Percentiles rank a stretch among this genome's conserved stretches.
Evolutionary conservation across 1,140 invertebrate genomes (phyloP).

Genomic region (Micrasema longulum): DNA sequence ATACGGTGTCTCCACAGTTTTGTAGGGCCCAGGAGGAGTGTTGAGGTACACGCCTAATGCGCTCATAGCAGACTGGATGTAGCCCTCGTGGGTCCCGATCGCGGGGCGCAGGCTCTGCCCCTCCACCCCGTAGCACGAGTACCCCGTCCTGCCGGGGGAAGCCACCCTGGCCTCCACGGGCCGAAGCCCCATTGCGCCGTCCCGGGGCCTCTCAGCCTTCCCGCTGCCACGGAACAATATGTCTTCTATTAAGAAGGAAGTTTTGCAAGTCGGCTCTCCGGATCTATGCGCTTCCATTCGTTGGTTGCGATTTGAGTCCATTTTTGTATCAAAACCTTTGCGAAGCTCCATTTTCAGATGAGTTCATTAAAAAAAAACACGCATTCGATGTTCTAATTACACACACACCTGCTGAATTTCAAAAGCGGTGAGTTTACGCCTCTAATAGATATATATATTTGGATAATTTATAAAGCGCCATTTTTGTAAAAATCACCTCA

Average conservation of each 20-base stretch:
- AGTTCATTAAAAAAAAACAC: no score
- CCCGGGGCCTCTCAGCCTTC: constrained; percentile 46
- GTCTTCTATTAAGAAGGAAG: constrained; percentile 85
- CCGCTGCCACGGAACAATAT: constrained; percentile 76
- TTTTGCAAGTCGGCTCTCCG: constrained; percentile 62
- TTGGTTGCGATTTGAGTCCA: constrained; percentile 53
- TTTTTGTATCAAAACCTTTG: constrained; percentile 50
- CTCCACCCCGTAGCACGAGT: constrained; percentile 55
- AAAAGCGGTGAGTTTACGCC: no score
- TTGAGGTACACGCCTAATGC: constrained; percentile 72
- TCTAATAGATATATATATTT: no score
- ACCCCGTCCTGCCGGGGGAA: constrained; percentile 55
- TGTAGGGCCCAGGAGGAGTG: constrained; percentile 71
- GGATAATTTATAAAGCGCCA: no score
- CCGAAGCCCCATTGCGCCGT: constrained; percentile 35
- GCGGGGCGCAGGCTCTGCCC: constrained; percentile 57
- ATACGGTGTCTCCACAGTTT: constrained; percentile 74
- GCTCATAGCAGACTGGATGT: constrained; percentile 74
- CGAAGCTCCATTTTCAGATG: constrained; percentile 45
- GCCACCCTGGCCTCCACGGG: constrained; percentile 55
- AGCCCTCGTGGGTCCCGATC: constrained; percentile 66
- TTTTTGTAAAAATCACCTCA: no score
- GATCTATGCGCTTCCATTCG: constrained; percentile 58
- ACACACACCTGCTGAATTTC: no score
- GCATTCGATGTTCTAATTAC: no score